Evolutionary conservation across 2,888 invertebrate genomes (phyloP).

Genomic region (Catocala nupta): DNA sequence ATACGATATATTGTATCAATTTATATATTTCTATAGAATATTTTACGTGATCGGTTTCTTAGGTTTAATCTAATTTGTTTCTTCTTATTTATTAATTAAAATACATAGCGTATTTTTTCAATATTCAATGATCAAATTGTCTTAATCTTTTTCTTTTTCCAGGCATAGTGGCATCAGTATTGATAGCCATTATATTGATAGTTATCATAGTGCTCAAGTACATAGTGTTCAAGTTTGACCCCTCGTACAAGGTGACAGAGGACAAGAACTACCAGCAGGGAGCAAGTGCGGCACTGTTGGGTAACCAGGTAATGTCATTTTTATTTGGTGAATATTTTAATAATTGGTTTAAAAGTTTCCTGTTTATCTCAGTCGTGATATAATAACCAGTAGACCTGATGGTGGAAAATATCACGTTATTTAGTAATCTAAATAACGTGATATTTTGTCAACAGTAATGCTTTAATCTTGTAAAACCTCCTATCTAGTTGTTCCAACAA

Average conservation of each 20-base stretch:
- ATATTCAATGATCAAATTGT: no score
- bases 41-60: background rate
- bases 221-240: slow-evolving; percentile 93
- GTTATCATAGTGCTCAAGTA: slow-evolving; percentile 96
- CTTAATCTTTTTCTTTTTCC: slow-evolving; percentile 37
- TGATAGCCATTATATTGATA: slow-evolving; percentile 96
- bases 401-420: no score
- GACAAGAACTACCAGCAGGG: slow-evolving; percentile 92
- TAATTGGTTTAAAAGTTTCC: background rate
- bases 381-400: no score
- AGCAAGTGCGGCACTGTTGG: slow-evolving; percentile 92
- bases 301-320: slow-evolving; percentile 81
- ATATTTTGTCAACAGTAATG: no score
- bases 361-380: no score
- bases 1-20: no score
- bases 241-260: slow-evolving; percentile 97
- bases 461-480: no score
- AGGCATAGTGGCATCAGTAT: slow-evolving; percentile 95
- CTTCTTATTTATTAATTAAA: background rate
- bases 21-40: no score
- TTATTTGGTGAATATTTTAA: background rate
- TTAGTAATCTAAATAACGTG: no score
- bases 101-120: no score
- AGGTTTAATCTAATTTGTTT: background rate
- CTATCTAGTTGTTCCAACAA: no score